A percentile compares a stretch with the other conserved stretches of the same genome.
phyloP scores from a whole-genome alignment of 1,140 invertebrate species.

The Manduca sexta region DNA sequence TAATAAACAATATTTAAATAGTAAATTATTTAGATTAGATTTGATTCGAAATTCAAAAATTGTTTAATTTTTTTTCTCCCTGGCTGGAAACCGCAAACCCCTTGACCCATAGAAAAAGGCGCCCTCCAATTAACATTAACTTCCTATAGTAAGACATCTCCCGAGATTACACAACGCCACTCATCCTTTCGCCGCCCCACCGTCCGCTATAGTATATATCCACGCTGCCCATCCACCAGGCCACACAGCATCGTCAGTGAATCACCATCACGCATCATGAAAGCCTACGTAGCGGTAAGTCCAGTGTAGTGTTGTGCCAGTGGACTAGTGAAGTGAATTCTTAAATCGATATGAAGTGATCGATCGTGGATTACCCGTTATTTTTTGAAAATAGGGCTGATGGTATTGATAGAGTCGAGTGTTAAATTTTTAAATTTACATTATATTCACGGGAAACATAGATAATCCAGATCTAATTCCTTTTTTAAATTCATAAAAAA shows the following conservation, averaged over 20 bases:
- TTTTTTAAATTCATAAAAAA: too few relatives aligned
- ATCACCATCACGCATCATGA: constrained; percentile 63
- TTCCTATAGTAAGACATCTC: constrained; percentile 58
- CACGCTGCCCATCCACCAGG: constrained; percentile 30
- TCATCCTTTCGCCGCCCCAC: constrained; percentile 69
- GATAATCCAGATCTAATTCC: too few relatives aligned
- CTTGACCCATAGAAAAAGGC: constrained; percentile 36
- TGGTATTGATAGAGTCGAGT: too few relatives aligned
- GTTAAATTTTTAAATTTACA: too few relatives aligned
- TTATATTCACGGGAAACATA: too few relatives aligned
- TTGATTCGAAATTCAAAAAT: too few relatives aligned
- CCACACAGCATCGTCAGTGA: constrained; percentile 62
- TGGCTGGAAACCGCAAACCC: constrained; percentile 10
- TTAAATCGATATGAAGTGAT: constrained; percentile 40
- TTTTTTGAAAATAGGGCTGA: too few relatives aligned
- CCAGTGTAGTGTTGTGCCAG: constrained; percentile 39
- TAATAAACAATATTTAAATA: too few relatives aligned
- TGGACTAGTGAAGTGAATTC: constrained; percentile 45
- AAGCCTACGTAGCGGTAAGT: constrained; percentile 70
- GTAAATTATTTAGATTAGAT: too few relatives aligned
- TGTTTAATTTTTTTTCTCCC: too few relatives aligned
- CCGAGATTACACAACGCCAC: constrained; percentile 55
- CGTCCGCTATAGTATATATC: constrained; percentile 50
- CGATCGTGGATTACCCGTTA: too few relatives aligned
- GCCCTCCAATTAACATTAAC: constrained; percentile 56